phyloP scores from a whole-genome alignment of 2,888 invertebrate species.

The Troilus luridus region DNA sequence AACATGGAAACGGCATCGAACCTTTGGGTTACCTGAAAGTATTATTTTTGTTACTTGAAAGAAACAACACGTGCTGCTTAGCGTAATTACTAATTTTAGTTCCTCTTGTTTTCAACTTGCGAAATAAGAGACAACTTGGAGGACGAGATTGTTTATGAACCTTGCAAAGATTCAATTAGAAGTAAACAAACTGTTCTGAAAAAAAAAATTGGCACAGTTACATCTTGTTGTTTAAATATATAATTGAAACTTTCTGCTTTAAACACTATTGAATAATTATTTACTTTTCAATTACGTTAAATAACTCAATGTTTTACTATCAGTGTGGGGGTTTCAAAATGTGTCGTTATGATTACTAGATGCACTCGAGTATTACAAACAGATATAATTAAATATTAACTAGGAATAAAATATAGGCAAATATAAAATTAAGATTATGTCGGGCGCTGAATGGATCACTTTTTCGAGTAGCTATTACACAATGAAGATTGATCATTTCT shows the following conservation, averaged over 20 bases:
- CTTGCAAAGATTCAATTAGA: background rate
- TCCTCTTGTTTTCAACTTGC: background rate
- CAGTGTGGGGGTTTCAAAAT: too few species aligned
- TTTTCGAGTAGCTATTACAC: background rate
- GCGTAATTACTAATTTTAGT: too few species aligned
- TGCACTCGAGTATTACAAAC: too few species aligned
- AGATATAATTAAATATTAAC: too few species aligned
- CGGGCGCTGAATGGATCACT: background rate
- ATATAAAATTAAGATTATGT: background rate
- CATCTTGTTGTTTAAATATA: background rate
- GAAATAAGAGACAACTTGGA: background rate
- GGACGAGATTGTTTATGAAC: background rate
- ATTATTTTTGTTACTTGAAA: too few species aligned
- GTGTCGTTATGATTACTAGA: too few species aligned
- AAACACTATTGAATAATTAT: background rate
- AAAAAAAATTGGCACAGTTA: background rate
- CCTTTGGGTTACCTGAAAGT: too few species aligned
- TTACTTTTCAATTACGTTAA: background rate
- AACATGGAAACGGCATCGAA: too few species aligned
- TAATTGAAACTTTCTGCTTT: background rate
- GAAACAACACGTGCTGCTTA: too few species aligned
- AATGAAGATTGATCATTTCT: background rate
- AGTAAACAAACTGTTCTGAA: conserved; percentile 3
- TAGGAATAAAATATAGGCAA: background rate
- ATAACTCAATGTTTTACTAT: background rate